Conservation (phyloP, 2,113 vertebrate species). For the Bubo bubo region DNA sequence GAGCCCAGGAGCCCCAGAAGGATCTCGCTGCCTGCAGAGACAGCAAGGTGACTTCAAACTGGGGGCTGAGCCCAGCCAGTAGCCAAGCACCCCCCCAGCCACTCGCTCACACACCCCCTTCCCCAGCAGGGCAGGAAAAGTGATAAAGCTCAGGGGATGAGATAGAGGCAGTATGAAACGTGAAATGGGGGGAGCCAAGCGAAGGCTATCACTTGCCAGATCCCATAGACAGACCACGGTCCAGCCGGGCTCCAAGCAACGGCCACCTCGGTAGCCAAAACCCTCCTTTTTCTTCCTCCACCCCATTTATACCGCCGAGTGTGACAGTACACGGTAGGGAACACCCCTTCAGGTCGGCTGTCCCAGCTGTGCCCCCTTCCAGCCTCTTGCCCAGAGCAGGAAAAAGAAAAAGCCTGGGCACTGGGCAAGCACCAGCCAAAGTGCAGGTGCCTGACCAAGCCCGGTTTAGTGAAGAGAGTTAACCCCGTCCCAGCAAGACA, state of each 20-base stretch:
- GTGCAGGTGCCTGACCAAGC: not conserved
- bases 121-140: not conserved
- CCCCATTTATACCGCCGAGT: not conserved
- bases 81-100: not conserved
- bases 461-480: not conserved
- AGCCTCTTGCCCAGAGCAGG: no score
- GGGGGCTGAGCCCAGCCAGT: not conserved
- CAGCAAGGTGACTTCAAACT: accelerated
- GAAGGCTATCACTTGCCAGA: not conserved
- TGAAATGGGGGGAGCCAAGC: no score
- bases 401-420: not conserved
- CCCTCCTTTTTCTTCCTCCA: not conserved
- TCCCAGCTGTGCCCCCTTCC: not conserved
- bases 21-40: not conserved
- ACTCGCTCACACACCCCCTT: not conserved
- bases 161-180: not conserved
- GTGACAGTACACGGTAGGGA: accelerated
- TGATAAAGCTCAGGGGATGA: not conserved
- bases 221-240: accelerated
- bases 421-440: not conserved
- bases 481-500: not conserved
- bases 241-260: not conserved
- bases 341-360: not conserved
- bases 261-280: not conserved
- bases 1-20: not conserved